Percentiles rank a stretch among this genome's conserved stretches.
Conservation (phyloP, 2,113 vertebrate genomes). For the Antennarius striatus region DNA sequence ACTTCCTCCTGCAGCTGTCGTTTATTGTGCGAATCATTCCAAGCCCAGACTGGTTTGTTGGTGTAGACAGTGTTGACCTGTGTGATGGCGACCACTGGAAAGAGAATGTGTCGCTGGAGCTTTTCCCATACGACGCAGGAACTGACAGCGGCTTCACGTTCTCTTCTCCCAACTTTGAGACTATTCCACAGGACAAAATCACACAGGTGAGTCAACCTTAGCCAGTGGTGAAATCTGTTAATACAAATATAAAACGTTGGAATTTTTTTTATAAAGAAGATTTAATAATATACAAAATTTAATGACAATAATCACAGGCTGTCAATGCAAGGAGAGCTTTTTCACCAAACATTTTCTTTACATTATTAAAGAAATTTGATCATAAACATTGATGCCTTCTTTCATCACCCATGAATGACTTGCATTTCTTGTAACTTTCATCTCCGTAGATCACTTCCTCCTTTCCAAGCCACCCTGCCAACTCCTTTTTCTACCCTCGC, state of each 20-base stretch:
- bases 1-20: slow-evolving; percentile 82
- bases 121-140: slow-evolving; percentile 91
- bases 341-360: not conserved
- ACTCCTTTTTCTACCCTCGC: slow-evolving; percentile 95
- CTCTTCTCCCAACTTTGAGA: slow-evolving; percentile 97
- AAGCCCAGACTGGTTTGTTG: slow-evolving; percentile 98
- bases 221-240: not conserved
- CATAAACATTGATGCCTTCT: not conserved
- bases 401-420: not conserved
- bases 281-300: too few relatives aligned
- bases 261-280: too few relatives aligned
- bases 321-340: too few relatives aligned
- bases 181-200: slow-evolving; percentile 92
- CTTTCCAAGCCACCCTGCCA: slow-evolving; percentile 92
- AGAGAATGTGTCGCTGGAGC: slow-evolving; percentile 84
- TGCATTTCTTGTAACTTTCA: slow-evolving; percentile 12
- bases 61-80: slow-evolving; percentile 87
- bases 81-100: slow-evolving; percentile 89
- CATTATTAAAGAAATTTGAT: not conserved
- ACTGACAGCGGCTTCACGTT: slow-evolving; percentile 98
- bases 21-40: slow-evolving; percentile 92
- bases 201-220: slow-evolving; percentile 80
- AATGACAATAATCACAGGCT: too few relatives aligned
- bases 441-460: slow-evolving; percentile 89
- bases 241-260: not conserved